These are phyloP conservation scores for Ichneumoninae sp. DNA, from an alignment of 2,888 invertebrate species.

Conservation along the genomic window DNA sequence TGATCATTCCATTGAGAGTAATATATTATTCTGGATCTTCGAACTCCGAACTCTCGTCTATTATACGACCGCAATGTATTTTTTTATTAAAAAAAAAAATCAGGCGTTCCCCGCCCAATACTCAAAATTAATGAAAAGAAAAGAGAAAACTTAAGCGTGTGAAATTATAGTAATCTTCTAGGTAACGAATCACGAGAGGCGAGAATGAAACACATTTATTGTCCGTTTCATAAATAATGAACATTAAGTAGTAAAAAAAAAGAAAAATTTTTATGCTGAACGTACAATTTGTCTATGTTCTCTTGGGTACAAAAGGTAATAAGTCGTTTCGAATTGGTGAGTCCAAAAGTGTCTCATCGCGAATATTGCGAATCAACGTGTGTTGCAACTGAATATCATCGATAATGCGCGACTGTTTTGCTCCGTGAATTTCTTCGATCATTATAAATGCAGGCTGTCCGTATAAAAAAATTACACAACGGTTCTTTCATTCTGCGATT, in stretches of 20 bases:
- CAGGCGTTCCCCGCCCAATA: slow-evolving; percentile 23
- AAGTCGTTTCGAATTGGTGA: slow-evolving; percentile 26
- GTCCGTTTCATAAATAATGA: slow-evolving; percentile 65
- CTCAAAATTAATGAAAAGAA: slow-evolving; percentile 21
- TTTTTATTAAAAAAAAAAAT: slow-evolving; percentile 58
- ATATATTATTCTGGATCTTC: slow-evolving; percentile 57
- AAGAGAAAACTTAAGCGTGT: slow-evolving; percentile 41
- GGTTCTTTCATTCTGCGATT: slow-evolving; percentile 42
- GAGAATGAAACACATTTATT: slow-evolving; percentile 40
- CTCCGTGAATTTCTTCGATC: slow-evolving; percentile 54
- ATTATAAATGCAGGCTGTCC: slow-evolving; percentile 64
- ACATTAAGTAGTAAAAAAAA: slow-evolving; percentile 69
- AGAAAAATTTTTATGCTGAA: slow-evolving; percentile 75
- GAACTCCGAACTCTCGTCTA: slow-evolving; percentile 49
- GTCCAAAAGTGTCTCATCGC: slow-evolving; percentile 18
- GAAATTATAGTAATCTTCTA: slow-evolving; percentile 54
- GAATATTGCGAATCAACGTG: slow-evolving; percentile 30
- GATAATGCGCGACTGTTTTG: slow-evolving; percentile 52
- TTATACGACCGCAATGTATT: slow-evolving; percentile 61
- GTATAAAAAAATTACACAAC: slow-evolving; percentile 27
- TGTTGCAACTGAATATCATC: slow-evolving; percentile 34
- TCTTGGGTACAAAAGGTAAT: slow-evolving; percentile 58
- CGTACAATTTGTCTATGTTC: slow-evolving; percentile 73
- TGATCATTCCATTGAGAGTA: slow-evolving; percentile 51
- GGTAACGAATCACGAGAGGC: slow-evolving; percentile 53